Evolutionary conservation across 2,888 invertebrate genomes (phyloP).

Genomic region (Drosophila prolongata): DNA sequence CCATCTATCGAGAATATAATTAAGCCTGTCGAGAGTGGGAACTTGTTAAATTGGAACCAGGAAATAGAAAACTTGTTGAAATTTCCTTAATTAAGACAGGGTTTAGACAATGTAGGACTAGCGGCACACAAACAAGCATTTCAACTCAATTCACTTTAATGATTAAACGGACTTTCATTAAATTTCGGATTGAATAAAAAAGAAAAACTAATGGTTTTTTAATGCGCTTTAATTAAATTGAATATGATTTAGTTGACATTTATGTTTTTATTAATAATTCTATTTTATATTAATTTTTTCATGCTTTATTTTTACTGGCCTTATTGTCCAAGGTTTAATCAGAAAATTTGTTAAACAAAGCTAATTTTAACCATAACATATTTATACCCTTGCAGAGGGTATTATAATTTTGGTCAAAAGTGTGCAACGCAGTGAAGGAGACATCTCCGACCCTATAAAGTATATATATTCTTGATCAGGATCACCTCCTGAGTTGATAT

Average conservation of each 20-base stretch:
- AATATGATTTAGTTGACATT: not conserved
- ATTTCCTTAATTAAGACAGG: too few relatives aligned
- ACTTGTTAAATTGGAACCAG: not conserved
- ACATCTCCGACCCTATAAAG: too few relatives aligned
- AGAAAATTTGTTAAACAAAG: not conserved
- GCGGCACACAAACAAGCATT: too few relatives aligned
- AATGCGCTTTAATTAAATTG: not conserved
- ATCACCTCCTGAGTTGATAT: too few relatives aligned
- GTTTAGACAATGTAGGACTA: too few relatives aligned
- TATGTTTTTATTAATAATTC: not conserved
- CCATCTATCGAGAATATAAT: constrained; percentile 10
- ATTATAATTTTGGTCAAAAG: too few relatives aligned
- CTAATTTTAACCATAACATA: not conserved
- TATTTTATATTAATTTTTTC: not conserved
- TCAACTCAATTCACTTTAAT: too few relatives aligned
- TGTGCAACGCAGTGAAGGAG: too few relatives aligned
- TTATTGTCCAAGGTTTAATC: not conserved
- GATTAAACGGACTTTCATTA: not conserved
- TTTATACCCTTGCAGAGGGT: too few relatives aligned
- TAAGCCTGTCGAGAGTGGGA: not conserved
- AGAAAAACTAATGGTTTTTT: not conserved
- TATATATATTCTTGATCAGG: too few relatives aligned
- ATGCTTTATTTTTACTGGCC: not conserved
- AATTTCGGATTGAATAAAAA: not conserved
- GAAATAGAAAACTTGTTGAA: not conserved